These are phyloP conservation scores for Plusia festucae DNA, from an alignment of 2,888 invertebrate genomes.

Conservation along the genomic window DNA sequence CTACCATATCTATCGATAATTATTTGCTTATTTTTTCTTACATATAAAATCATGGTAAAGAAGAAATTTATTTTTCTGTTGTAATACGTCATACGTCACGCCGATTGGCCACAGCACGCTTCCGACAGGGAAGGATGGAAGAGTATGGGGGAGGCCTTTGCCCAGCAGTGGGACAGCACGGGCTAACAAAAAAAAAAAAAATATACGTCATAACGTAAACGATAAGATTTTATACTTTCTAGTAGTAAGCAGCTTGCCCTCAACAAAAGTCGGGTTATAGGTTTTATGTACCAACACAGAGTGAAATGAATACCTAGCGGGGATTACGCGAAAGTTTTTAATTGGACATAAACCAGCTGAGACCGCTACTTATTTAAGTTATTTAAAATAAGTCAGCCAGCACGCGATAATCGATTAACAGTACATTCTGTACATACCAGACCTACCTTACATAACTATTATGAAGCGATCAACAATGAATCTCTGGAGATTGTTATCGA, in stretches of 20 bases:
- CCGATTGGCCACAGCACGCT: too few species aligned
- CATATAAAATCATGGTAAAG: too few species aligned
- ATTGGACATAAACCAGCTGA: conserved; percentile 9
- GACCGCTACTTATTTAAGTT: conserved; percentile 13
- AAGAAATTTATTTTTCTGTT: too few species aligned
- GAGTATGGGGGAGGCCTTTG: too few species aligned
- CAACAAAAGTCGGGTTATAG: background rate
- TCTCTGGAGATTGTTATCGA: conserved; percentile 49
- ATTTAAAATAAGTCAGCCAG: conserved; percentile 18
- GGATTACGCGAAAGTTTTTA: conserved; percentile 27
- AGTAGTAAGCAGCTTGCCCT: conserved; percentile 8
- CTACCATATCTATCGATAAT: too few species aligned
- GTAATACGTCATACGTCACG: too few species aligned
- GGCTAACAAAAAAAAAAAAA: too few species aligned
- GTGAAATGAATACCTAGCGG: conserved; percentile 1
- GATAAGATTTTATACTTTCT: background rate
- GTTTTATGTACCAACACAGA: background rate
- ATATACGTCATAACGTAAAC: too few species aligned
- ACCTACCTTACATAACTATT: conserved; percentile 54
- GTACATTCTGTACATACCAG: conserved; percentile 42
- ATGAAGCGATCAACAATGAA: conserved; percentile 34
- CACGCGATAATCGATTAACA: conserved; percentile 33
- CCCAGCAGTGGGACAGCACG: too few species aligned
- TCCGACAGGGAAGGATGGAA: too few species aligned
- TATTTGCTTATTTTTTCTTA: too few species aligned